Percentiles rank a stretch among this genome's conserved stretches.
Conservation (phyloP, 2,797 vertebrate genomes). For the Gouania willdenowi region DNA sequence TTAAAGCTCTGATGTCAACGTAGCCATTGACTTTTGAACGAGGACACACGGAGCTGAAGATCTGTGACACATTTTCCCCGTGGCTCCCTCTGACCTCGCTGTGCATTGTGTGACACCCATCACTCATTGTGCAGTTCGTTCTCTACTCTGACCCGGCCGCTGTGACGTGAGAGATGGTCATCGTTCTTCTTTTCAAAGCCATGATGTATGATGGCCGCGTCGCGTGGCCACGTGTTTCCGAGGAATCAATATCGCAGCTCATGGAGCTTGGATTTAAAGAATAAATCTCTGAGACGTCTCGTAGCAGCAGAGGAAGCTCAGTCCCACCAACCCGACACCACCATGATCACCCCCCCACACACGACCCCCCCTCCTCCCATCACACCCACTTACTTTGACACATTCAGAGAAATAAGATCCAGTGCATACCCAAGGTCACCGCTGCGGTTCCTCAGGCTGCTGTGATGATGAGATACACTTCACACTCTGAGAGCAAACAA, state of each 20-base stretch:
- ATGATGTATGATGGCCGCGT: constrained; percentile 35
- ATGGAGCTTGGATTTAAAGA: constrained; percentile 36
- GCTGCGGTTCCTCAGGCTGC: constrained; percentile 48
- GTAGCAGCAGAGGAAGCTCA: not conserved
- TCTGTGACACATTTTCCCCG: too few relatives aligned
- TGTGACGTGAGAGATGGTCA: constrained; percentile 33
- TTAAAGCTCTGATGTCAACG: too few relatives aligned
- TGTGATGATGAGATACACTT: constrained; percentile 56
- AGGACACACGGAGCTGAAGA: too few relatives aligned
- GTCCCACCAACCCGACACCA: not conserved
- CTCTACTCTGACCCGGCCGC: constrained; percentile 26
- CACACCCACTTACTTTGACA: constrained; percentile 24
- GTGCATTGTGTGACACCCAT: constrained; percentile 2
- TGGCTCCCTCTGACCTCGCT: too few relatives aligned
- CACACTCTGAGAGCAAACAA: constrained; percentile 47
- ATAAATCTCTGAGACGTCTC: constrained; percentile 46
- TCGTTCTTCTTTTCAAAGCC: constrained; percentile 26
- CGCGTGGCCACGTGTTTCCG: constrained; percentile 33
- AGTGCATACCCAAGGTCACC: constrained; percentile 64
- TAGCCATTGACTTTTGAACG: too few relatives aligned
- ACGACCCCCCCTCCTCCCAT: constrained; percentile 8
- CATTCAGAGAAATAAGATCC: constrained; percentile 62
- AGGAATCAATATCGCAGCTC: constrained; percentile 50
- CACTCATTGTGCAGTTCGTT: constrained; percentile 21
- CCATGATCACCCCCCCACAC: not conserved